phyloP scores from a whole-genome alignment of 2,888 invertebrate genomes.

The Parnassius apollo region DNA sequence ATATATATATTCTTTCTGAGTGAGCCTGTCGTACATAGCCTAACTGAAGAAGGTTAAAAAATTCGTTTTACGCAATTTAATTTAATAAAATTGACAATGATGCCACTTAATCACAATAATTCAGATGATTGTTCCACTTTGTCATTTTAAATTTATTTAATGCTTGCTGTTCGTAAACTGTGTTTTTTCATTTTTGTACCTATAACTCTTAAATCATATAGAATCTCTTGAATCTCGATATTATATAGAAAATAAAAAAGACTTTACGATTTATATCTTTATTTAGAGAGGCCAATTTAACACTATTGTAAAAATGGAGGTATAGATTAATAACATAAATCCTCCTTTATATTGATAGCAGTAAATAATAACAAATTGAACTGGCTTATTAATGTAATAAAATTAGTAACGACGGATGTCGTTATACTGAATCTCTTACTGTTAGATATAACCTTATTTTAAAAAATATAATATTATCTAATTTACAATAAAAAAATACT shows the following conservation, averaged over 20 bases:
- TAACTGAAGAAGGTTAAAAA: too few relatives aligned
- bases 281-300: constrained; percentile 76
- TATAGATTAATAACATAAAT: constrained; percentile 18
- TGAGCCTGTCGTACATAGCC: too few relatives aligned
- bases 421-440: constrained; percentile 56
- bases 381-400: constrained; percentile 51
- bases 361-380: constrained; percentile 58
- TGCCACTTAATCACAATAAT: too few relatives aligned
- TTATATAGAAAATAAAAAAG: constrained; percentile 25
- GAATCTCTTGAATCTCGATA: too few relatives aligned
- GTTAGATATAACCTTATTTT: constrained; percentile 55
- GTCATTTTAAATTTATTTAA: too few relatives aligned
- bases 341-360: constrained; percentile 38
- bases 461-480: constrained; percentile 49
- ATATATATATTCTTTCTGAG: too few relatives aligned
- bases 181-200: too few relatives aligned
- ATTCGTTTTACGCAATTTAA: too few relatives aligned
- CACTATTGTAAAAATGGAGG: constrained; percentile 45
- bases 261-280: constrained; percentile 64
- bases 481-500: constrained; percentile 55
- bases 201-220: too few relatives aligned
- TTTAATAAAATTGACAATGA: too few relatives aligned
- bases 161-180: too few relatives aligned
- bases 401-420: constrained; percentile 41
- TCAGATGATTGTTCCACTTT: too few relatives aligned